Percentiles rank a stretch among this genome's conserved stretches.
phyloP scores from a whole-genome alignment of 1,140 invertebrate species.

The Pararge aegeria region DNA sequence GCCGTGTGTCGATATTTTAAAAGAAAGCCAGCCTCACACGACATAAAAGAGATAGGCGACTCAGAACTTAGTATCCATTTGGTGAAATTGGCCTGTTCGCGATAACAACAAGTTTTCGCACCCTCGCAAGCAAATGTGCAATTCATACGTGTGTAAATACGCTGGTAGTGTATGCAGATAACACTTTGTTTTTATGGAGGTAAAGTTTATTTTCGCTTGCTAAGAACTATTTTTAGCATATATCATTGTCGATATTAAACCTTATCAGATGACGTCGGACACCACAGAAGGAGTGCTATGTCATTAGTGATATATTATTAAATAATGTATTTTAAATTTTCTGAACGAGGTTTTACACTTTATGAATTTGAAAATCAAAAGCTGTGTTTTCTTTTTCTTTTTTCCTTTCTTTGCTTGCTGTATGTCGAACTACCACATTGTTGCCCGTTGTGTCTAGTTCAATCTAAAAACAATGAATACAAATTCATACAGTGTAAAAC shows the following conservation, averaged over 20 bases:
- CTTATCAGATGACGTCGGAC: constrained; percentile 61
- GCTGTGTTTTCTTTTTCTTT: no score
- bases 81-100: constrained; percentile 74
- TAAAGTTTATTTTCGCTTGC: constrained; percentile 23
- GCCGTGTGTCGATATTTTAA: constrained; percentile 72
- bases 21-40: constrained; percentile 55
- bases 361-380: no score
- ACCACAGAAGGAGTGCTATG: constrained; percentile 19
- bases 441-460: no score
- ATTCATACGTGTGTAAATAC: constrained; percentile 69
- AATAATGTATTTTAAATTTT: constrained; percentile 12
- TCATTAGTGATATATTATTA: constrained; percentile 25
- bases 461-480: no score
- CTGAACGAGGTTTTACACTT: no score
- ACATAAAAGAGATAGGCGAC: constrained; percentile 71
- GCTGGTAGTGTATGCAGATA: constrained; percentile 13
- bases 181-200: constrained; percentile 18
- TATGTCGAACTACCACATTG: no score
- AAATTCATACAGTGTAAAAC: no score
- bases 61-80: constrained; percentile 78
- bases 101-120: constrained; percentile 78
- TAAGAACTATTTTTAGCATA: constrained; percentile 40
- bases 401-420: no score
- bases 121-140: constrained; percentile 74
- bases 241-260: constrained; percentile 56